Base-by-base conservation (phyloP, 1,140 invertebrate genomes). In the Dendrolimus kikuchii region DNA sequence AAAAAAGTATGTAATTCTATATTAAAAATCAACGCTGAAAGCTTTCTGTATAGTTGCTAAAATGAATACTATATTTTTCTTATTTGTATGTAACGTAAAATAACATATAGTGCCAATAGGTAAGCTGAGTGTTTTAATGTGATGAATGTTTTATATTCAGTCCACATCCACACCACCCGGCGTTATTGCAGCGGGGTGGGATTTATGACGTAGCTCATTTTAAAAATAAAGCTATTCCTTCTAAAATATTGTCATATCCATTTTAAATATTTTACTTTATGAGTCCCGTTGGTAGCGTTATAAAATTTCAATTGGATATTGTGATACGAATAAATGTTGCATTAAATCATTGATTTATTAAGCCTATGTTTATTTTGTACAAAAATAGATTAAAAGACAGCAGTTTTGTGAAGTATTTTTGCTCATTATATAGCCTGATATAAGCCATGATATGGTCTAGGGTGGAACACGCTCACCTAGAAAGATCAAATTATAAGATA, bases 181-280 rank as follows among this genome's bases (percentile, higher is more conserved):
- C 70, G 74, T 81, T 82, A 85, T 85, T 81, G 70, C 77, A 71
- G 60, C 63, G 50, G 56, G 53, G 64, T 60, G 64, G 61, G 72
- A 86, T 82, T 83, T 86, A 80, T 71, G 71, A 70, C 66, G 58
- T 57, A 66, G 62, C 72, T 73, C 73, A 66, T 75, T 81, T 79
- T 81, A 81, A 78, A 73, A 81, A 81, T 82, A 75, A 81, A 78
- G 74, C 80, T 76, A 86, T 83, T 82, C 74, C 68, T 72, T 74
- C 66, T 82, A 81, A 86, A 82, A 86, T 84, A 86, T 81, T 80
- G 80, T 86, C 82, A 81, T 58, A 62, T 81, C 69, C 72, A 70
- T 65, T 77, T 84, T 82, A 81, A 84, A 83, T 81, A 83, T 81
- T 83, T 80, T 71, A 81, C 72, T 79, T 79, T 74, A 85, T 73